These are phyloP conservation scores for Drepana arcuata DNA, from an alignment of 1,140 invertebrate genomes.

Conservation along the genomic window DNA sequence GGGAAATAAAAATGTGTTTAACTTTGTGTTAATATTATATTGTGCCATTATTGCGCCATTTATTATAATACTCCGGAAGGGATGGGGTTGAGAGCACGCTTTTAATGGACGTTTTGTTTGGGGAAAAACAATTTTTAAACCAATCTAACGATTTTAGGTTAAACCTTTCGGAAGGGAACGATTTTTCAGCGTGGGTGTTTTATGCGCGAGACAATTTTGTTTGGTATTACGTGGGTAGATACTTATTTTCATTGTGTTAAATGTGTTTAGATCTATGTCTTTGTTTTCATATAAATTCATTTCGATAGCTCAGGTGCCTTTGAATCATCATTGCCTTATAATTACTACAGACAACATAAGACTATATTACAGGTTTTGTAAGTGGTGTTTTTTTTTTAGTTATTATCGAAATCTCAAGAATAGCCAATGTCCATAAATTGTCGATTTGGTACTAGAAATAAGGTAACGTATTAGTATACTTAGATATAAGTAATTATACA, in stretches of 20 bases:
- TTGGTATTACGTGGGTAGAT: constrained; percentile 6
- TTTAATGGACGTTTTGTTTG: constrained; percentile 69
- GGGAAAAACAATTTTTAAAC: constrained; percentile 49
- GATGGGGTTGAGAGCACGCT: constrained; percentile 53
- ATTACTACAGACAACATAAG: no score
- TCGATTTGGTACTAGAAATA: no score
- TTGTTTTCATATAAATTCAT: no score
- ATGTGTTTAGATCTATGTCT: background rate
- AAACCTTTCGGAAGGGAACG: constrained; percentile 38
- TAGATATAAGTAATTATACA: no score
- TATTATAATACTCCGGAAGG: constrained; percentile 65
- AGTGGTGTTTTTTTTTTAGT: no score
- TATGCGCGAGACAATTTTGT: no score
- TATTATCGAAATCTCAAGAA: no score
- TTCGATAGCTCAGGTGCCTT: no score
- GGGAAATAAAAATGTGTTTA: constrained; percentile 67
- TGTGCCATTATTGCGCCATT: constrained; percentile 69
- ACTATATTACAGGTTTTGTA: no score
- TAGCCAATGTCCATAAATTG: no score
- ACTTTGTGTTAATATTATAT: constrained; percentile 71
- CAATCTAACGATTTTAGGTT: constrained; percentile 48
- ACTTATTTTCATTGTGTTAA: background rate
- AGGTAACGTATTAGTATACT: no score
- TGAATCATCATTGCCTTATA: no score
- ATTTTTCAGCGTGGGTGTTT: constrained; percentile 34